A percentile compares a stretch with the other conserved stretches of the same genome.
These are phyloP conservation scores for Napeogenes inachia DNA, from an alignment of 2,888 invertebrate species.

Conservation along the genomic window DNA sequence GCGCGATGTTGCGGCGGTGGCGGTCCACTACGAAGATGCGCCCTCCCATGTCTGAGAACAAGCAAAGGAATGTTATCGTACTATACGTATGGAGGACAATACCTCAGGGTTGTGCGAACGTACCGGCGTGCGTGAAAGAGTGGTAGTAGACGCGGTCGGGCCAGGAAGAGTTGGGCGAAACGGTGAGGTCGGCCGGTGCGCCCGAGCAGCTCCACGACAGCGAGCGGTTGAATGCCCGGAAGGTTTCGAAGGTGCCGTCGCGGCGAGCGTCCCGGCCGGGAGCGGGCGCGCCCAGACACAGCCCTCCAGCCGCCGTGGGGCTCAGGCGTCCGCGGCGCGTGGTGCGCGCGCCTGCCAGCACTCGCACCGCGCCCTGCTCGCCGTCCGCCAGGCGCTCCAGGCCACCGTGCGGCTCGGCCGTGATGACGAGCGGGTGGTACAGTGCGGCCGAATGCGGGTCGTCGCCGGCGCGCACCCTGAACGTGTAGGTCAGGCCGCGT, in stretches of 20 bases:
- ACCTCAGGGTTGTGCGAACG: neutral
- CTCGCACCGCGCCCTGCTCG: conserved; percentile 71
- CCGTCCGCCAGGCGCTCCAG: conserved; percentile 88
- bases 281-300: conserved; percentile 25
- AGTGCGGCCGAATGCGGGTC: conserved; percentile 90
- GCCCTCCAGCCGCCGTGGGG: conserved; percentile 77
- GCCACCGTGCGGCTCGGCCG: conserved; percentile 90
- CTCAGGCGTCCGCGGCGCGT: conserved; percentile 89
- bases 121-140: conserved; percentile 92
- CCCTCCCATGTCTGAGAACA: conserved; percentile 87
- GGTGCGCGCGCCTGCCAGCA: conserved; percentile 87
- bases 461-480: conserved; percentile 89
- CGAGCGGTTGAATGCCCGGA: conserved; percentile 90
- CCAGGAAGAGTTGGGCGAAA: conserved; percentile 93
- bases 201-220: conserved; percentile 83
- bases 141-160: conserved; percentile 95
- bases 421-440: conserved; percentile 94
- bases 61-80: neutral
- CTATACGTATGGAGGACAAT: neutral
- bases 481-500: conserved; percentile 89
- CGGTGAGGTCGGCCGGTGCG: conserved; percentile 84
- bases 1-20: conserved; percentile 68
- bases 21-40: conserved; percentile 93
- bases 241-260: conserved; percentile 86
- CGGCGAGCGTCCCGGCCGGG: conserved; percentile 81